Base-by-base conservation (phyloP, 2,797 vertebrate genomes). In the Botia kubotai region DNA sequence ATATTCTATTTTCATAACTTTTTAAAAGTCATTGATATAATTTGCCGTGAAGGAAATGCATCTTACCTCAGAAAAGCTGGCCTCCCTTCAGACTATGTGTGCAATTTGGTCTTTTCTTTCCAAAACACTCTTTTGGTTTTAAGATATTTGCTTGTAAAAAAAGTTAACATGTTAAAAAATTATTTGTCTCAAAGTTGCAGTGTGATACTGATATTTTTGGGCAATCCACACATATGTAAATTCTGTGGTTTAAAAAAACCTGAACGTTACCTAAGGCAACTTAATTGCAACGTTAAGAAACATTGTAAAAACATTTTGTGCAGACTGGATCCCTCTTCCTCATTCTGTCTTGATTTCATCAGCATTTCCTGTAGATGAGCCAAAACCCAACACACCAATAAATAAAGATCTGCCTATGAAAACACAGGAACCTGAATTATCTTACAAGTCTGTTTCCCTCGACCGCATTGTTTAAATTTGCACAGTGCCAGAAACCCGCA, bases 401-500 rank as follows among this genome's bases (percentile, higher is more conserved):
- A 62, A 63, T 23, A 58, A 46, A 73, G 36, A 48, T 74, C 72
- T n/a, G 36, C 19, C 39, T 73, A 36, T 21, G 62, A 66, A 14
- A 65, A 52, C 17, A 65, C 33, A 36, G 11, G 6, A 52, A 75
- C 63, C 14, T 16, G 14, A 2, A 53, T 66, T 52, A 76, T 66
- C 17, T 36, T 57, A 13, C 50, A 65, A 67, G 63, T 68, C 33
- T 26, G 66, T 46, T 68, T 62, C 36, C 58, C 66, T 78, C 53
- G 66, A 65, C 74, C 19, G 21, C 75, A 71, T 74, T 74, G 62
- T 75, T 73, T 85, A 55, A 72, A 62, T 70, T 52, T 39, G 53
- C 10, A 19, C 67, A 29, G 43, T 23, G 58, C 21, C 23, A 62
- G 58, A 62, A 19, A 43, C 33, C 66, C 55, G 10, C 62, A 80